Percentiles rank a stretch among this genome's conserved stretches.
Evolutionary conservation across 2,797 vertebrate species (phyloP).

Genomic region (Ctenopoma multispine): DNA sequence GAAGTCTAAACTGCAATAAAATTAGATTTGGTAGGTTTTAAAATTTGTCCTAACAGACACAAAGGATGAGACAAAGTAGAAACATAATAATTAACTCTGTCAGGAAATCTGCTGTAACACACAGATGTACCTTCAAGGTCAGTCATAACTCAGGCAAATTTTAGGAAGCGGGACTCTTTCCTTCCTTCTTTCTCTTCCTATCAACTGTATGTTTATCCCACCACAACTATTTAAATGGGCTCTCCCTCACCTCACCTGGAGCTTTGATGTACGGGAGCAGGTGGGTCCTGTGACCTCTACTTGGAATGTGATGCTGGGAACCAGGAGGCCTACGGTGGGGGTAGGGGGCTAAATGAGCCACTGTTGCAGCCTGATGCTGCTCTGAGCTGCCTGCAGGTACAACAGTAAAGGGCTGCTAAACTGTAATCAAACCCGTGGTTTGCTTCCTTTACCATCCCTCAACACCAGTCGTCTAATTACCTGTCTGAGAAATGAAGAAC

Average conservation of each 20-base stretch:
- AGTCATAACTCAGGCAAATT: constrained; percentile 7
- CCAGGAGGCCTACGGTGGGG: constrained; percentile 22
- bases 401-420: constrained; percentile 32
- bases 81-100: background rate
- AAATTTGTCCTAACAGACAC: too few species aligned
- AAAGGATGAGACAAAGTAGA: background rate
- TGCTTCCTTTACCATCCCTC: constrained; percentile 56
- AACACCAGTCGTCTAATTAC: constrained; percentile 35
- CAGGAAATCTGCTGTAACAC: background rate
- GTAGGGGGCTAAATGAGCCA: constrained; percentile 34
- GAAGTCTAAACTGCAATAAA: too few species aligned
- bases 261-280: constrained; percentile 66
- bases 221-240: constrained; percentile 38
- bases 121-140: background rate
- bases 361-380: constrained; percentile 35
- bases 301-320: constrained; percentile 71
- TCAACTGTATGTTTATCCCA: background rate
- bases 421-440: constrained; percentile 58
- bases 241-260: constrained; percentile 54
- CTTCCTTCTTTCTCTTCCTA: constrained; percentile 20
- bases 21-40: background rate
- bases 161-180: background rate
- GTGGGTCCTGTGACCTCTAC: constrained; percentile 51
- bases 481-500: constrained; percentile 31
- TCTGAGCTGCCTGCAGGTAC: constrained; percentile 54